These are phyloP conservation scores for Epistrophe eligans DNA, from an alignment of 2,888 invertebrate genomes.

Conservation along the genomic window DNA sequence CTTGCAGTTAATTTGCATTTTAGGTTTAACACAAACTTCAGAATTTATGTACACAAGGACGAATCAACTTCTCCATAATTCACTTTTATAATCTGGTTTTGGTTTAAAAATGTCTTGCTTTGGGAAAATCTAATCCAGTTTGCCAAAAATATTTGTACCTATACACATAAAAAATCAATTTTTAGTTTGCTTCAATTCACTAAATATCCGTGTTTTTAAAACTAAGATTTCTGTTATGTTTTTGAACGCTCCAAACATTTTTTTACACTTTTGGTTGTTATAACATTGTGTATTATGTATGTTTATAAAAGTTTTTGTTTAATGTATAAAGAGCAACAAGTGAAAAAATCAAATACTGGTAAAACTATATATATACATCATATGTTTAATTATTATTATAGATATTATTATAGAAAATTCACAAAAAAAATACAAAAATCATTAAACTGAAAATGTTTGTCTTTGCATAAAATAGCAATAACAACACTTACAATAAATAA, in stretches of 20 bases:
- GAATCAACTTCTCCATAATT: too few species aligned
- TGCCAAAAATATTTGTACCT: too few species aligned
- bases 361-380: slow-evolving; percentile 65
- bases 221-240: too few species aligned
- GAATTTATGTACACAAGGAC: too few species aligned
- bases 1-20: too few species aligned
- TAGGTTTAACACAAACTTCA: too few species aligned
- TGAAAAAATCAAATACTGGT: slow-evolving; percentile 64
- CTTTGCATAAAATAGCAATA: slow-evolving; percentile 60
- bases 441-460: slow-evolving; percentile 66
- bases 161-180: too few species aligned
- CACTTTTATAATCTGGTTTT: too few species aligned
- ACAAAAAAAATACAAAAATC: slow-evolving; percentile 67
- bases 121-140: too few species aligned
- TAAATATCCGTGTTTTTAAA: too few species aligned
- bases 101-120: too few species aligned
- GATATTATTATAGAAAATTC: slow-evolving; percentile 63
- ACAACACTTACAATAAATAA: slow-evolving; percentile 67
- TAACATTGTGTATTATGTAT: not conserved
- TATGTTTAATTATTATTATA: slow-evolving; percentile 59
- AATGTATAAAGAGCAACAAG: slow-evolving; percentile 56
- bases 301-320: slow-evolving; percentile 5
- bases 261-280: not conserved
- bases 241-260: slow-evolving; percentile 8
- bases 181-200: too few species aligned